phyloP scores from a whole-genome alignment of 2,113 vertebrate species.

The Tenebrosternarchus preto region DNA sequence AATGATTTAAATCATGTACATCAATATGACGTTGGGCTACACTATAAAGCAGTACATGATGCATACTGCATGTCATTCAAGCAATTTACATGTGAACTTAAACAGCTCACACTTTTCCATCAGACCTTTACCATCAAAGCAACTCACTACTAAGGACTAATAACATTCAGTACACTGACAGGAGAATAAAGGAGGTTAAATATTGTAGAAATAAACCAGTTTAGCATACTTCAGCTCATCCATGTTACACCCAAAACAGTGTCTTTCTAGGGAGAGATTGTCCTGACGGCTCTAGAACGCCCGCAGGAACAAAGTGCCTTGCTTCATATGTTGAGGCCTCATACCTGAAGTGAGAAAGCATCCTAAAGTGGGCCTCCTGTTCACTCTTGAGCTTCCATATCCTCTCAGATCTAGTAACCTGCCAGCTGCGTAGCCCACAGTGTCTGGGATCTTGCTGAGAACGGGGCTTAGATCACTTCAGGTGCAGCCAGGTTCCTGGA shows the following conservation, averaged over 20 bases:
- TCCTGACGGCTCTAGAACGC: not conserved
- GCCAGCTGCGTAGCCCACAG: too few species aligned
- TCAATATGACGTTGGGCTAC: not conserved
- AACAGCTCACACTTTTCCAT: not conserved
- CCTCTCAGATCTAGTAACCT: too few species aligned
- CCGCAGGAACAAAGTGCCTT: not conserved
- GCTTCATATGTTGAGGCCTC: not conserved
- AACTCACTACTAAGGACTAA: not conserved
- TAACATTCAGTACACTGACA: not conserved
- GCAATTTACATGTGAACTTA: not conserved
- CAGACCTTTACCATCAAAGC: not conserved
- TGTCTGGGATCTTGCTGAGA: too few species aligned
- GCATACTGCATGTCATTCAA: not conserved
- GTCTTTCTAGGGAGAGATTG: not conserved
- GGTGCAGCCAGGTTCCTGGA: too few species aligned
- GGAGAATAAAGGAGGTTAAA: not conserved
- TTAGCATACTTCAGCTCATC: not conserved
- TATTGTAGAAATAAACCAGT: not conserved
- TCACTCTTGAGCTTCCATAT: too few species aligned
- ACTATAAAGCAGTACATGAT: not conserved
- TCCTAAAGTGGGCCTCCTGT: not conserved
- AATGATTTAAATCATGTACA: not conserved
- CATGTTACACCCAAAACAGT: not conserved
- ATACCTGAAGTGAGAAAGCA: not conserved
- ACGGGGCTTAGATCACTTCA: too few species aligned